Evolutionary conservation across 2,797 vertebrate genomes (phyloP).

Genomic region (Alauda arvensis): DNA sequence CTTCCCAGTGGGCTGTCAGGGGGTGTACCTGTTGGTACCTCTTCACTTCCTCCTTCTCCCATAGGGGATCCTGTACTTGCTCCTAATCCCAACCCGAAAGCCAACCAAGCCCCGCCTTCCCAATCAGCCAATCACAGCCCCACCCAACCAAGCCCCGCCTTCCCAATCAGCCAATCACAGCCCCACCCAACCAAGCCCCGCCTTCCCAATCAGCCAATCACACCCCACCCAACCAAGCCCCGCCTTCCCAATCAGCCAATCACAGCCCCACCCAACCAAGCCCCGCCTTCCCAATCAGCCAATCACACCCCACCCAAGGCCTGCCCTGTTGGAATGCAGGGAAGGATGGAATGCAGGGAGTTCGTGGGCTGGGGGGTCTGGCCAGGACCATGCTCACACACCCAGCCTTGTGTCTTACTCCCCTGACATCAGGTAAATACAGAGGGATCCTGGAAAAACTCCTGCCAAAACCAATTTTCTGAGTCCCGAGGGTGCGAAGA

Average conservation of each 20-base stretch:
- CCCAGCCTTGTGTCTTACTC: background rate
- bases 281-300: too few relatives aligned
- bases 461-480: background rate
- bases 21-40: background rate
- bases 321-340: background rate
- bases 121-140: background rate
- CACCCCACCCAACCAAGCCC: too few relatives aligned
- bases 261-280: background rate
- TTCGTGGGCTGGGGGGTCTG: background rate
- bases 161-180: too few relatives aligned
- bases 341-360: background rate
- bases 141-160: background rate
- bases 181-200: too few relatives aligned
- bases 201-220: background rate
- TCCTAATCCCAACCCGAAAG: background rate
- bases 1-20: background rate
- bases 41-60: background rate
- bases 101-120: too few relatives aligned
- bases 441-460: background rate
- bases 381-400: background rate
- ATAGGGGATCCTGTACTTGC: background rate
- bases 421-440: background rate
- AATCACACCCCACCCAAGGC: too few relatives aligned
- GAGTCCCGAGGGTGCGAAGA: background rate
- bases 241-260: background rate